Evolutionary conservation across 1,140 invertebrate species (phyloP), one percentile per base, ranked within the genome.

Genomic region (Dolichoris vasculosae): DNA sequence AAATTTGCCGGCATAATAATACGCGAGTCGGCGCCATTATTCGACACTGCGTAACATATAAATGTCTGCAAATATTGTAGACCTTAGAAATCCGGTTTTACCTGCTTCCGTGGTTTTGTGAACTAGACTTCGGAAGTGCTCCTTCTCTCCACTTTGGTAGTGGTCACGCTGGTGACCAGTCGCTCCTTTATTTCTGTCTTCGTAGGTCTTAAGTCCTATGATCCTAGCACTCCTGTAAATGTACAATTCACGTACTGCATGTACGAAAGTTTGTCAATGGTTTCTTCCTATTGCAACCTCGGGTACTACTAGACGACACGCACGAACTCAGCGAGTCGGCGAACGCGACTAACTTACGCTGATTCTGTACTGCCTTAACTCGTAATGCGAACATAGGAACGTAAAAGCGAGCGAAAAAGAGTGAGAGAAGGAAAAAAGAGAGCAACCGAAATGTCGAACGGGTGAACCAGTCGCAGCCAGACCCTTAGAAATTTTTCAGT

Each of bases 51-150:
- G 17, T 30, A 48, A 32, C n/a, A 32, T 81, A 71, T 51, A 51
- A 35, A 71, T 17, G 64, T 43, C 13, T 30, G 48, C 48, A 40
- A 17, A 20, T 40, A 82, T 55, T 3, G 23, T 23, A 35, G 15
- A 1, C 15, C 40, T 26, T 51, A 32, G n/a, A 55, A 85, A 85
- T 85, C 83, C 77, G 83, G 83, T 85, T 85, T 85, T 85, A 85
- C 84, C 84, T 85, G 84, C 77, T 85, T 79, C 78, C 84, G 83
- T 84, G 59, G 59, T 75, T 83, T 32, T 20, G 40, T 35, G 32
- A 71, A 51, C 75, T 67, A 40, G 46, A 73, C 48, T 30, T 73
- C 76, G 76, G 83, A 85, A 79, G 83, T 80, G 40, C 63, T 84
- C 43, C 63, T 78, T 26, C 48, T 55, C 51, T 78, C 51, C 30